Percentiles rank a stretch among this genome's conserved stretches.
These are phyloP conservation scores for Diaphora mendica DNA, from an alignment of 2,888 invertebrate species.

Conservation along the genomic window DNA sequence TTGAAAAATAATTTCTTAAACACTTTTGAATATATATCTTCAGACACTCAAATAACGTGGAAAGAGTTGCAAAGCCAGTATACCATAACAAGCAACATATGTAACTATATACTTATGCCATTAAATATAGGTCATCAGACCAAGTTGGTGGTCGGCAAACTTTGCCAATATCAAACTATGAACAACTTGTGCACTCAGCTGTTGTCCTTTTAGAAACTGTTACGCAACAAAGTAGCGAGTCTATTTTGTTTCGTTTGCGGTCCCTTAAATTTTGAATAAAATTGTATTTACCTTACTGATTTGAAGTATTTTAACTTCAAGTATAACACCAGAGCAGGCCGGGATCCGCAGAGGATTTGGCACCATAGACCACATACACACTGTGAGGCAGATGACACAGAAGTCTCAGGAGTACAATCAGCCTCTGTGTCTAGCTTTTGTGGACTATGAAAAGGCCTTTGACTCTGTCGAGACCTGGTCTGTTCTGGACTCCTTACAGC, in stretches of 20 bases:
- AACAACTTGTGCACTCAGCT: slow-evolving; percentile 65
- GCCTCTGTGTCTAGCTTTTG: too few relatives aligned
- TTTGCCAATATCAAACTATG: slow-evolving; percentile 68
- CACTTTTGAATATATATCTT: neutral
- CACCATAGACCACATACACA: too few relatives aligned
- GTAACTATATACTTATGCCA: slow-evolving; percentile 37
- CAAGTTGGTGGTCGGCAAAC: slow-evolving; percentile 61
- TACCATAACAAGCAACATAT: slow-evolving; percentile 31
- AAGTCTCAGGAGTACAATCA: too few relatives aligned
- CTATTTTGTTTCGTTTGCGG: slow-evolving; percentile 30
- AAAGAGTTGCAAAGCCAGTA: slow-evolving; percentile 20
- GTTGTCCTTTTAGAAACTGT: slow-evolving; percentile 62
- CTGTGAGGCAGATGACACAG: too few relatives aligned
- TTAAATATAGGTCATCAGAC: slow-evolving; percentile 54
- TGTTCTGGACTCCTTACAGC: too few relatives aligned
- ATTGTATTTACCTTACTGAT: neutral
- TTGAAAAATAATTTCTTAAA: neutral
- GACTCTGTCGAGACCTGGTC: too few relatives aligned
- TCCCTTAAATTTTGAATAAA: slow-evolving; percentile 1
- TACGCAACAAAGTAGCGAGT: too few relatives aligned
- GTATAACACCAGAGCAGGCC: too few relatives aligned
- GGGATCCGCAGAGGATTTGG: too few relatives aligned
- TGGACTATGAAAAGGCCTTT: too few relatives aligned
- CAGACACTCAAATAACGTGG: neutral
- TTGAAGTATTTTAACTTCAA: too few relatives aligned